These are phyloP conservation scores for Brachionus sp. DNA, from an alignment of 1,140 invertebrate species.

Conservation along the genomic window DNA sequence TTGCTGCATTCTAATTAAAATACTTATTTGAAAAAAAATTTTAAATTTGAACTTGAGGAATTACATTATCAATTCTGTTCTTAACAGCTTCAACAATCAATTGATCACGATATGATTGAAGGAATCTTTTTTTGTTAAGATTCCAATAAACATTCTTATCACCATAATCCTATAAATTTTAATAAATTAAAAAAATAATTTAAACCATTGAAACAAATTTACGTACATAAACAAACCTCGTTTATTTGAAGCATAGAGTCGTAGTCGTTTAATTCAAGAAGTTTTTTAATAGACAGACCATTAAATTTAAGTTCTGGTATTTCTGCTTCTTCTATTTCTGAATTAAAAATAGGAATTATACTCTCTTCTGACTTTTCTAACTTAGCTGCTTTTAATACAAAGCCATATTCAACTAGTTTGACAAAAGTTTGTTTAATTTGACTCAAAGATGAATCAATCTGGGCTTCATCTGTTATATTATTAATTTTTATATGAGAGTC, in stretches of 20 bases:
- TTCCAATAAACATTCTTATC: conserved; percentile 3
- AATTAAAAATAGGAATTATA: background rate
- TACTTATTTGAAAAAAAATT: background rate
- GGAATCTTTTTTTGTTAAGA: background rate
- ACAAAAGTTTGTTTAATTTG: background rate
- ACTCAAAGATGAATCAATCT: background rate
- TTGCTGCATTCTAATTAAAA: conserved; percentile 2
- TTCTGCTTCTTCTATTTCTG: background rate
- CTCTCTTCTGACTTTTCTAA: background rate
- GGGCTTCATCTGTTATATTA: background rate
- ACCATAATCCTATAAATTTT: conserved; percentile 35
- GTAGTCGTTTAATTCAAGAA: background rate
- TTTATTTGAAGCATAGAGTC: background rate
- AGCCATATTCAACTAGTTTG: background rate
- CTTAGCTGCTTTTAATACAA: background rate
- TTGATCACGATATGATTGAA: conserved; percentile 13
- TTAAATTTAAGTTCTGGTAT: background rate
- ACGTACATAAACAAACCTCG: conserved; percentile 35
- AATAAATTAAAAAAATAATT: conserved; percentile 19
- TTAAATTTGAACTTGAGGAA: background rate
- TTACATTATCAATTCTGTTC: conserved; percentile 26
- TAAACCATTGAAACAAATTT: background rate
- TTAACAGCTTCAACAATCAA: conserved; percentile 1
- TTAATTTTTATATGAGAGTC: background rate
- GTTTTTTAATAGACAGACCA: background rate